Evolutionary conservation across 1,140 invertebrate genomes (phyloP).

Genomic region (Homalodisca vitripennis): DNA sequence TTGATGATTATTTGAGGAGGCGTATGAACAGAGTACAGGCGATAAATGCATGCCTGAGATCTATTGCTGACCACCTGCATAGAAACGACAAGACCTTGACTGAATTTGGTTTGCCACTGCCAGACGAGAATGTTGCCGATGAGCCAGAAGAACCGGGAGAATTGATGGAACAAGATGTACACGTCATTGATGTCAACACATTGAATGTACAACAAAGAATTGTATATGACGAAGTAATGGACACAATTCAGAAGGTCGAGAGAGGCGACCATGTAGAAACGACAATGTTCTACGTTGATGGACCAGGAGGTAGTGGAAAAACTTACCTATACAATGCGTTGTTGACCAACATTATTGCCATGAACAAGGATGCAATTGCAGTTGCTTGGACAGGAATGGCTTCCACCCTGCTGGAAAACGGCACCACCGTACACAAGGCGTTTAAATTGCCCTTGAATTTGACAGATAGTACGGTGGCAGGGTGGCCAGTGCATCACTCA

Average conservation of each 20-base stretch:
- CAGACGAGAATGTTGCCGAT: no score
- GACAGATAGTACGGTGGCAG: not conserved
- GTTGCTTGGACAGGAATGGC: constrained; percentile 45
- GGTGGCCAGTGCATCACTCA: not conserved
- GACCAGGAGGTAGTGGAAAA: not conserved
- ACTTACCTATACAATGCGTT: constrained; percentile 32
- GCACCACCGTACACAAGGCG: constrained; percentile 42
- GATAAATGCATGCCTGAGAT: no score
- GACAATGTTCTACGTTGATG: not conserved
- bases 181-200: no score
- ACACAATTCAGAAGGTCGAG: not conserved
- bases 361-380: constrained; percentile 21
- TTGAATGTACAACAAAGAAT: no score
- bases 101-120: no score
- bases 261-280: not conserved
- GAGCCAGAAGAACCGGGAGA: no score
- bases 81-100: no score
- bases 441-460: constrained; percentile 32
- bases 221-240: not conserved
- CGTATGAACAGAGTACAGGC: no score
- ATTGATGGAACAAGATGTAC: no score
- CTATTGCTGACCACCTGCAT: no score
- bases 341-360: constrained; percentile 26
- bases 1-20: no score
- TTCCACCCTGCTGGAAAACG: constrained; percentile 39